These are phyloP conservation scores for Heteromormyrus szaboi DNA, from an alignment of 2,797 vertebrate species.

Conservation along the genomic window DNA sequence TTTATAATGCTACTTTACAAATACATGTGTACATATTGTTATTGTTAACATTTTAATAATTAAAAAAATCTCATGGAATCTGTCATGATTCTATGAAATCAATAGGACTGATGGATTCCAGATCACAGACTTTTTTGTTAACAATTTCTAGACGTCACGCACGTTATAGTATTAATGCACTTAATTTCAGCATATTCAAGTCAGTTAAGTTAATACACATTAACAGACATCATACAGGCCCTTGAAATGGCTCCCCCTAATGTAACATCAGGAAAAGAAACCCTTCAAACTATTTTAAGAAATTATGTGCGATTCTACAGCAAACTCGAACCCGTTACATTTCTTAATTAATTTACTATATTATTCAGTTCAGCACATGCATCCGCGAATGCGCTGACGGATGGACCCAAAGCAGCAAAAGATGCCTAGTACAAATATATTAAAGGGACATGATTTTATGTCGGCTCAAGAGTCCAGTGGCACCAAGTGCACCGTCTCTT, in stretches of 20 bases:
- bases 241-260: background rate
- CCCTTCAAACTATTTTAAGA: background rate
- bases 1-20: background rate
- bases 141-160: slow-evolving; percentile 17
- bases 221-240: background rate
- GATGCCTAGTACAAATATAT: slow-evolving; percentile 10
- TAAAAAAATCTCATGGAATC: slow-evolving; percentile 39
- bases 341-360: background rate
- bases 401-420: background rate
- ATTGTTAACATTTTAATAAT: background rate
- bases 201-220: slow-evolving; percentile 9
- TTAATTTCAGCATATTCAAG: slow-evolving; percentile 38
- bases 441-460: background rate
- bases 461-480: background rate
- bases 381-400: background rate
- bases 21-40: slow-evolving; percentile 9
- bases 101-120: slow-evolving; percentile 42
- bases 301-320: background rate
- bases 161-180: slow-evolving; percentile 26
- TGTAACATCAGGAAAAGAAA: background rate
- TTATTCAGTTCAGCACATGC: background rate
- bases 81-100: slow-evolving; percentile 27
- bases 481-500: background rate
- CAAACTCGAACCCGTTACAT: slow-evolving; percentile 3
- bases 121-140: slow-evolving; percentile 30